phyloP scores from a whole-genome alignment of 2,888 invertebrate species.

The Argyresthia albistria region DNA sequence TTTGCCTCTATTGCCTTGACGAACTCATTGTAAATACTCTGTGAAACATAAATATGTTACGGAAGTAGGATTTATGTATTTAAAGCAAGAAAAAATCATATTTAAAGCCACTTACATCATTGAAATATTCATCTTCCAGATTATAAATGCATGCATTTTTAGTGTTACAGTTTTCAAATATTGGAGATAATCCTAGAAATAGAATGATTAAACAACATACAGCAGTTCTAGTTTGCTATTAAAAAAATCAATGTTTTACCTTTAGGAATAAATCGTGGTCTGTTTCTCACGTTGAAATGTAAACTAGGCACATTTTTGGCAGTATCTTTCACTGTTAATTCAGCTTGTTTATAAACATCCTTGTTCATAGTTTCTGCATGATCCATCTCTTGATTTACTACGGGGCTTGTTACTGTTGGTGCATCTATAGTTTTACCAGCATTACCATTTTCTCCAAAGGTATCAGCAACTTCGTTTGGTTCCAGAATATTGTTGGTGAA shows the following conservation, averaged over 20 bases:
- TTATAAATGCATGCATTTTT: conserved; percentile 23
- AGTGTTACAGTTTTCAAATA: conserved; percentile 42
- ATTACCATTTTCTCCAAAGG: not conserved
- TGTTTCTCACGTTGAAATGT: conserved; percentile 41
- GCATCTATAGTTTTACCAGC: not conserved
- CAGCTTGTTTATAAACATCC: conserved; percentile 25
- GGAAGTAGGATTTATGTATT: not conserved
- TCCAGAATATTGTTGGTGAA: not conserved
- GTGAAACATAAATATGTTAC: conserved; percentile 16
- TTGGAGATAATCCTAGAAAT: conserved; percentile 64
- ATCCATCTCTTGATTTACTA: not conserved
- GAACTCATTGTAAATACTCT: conserved; percentile 56
- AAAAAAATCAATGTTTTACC: conserved; percentile 30
- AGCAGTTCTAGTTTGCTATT: not conserved
- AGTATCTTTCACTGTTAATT: conserved; percentile 16
- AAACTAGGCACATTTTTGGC: not conserved
- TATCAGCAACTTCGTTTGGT: not conserved
- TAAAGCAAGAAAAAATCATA: not conserved
- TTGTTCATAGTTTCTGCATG: conserved; percentile 16
- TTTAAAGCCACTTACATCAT: conserved; percentile 31
- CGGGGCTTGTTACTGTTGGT: not conserved
- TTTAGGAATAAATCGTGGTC: conserved; percentile 71
- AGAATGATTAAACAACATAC: not conserved
- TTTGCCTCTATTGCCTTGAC: conserved; percentile 54
- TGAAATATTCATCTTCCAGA: conserved; percentile 35